Base-by-base conservation (phyloP, 2,113 vertebrate genomes). In the Salvelinus alpinus region DNA sequence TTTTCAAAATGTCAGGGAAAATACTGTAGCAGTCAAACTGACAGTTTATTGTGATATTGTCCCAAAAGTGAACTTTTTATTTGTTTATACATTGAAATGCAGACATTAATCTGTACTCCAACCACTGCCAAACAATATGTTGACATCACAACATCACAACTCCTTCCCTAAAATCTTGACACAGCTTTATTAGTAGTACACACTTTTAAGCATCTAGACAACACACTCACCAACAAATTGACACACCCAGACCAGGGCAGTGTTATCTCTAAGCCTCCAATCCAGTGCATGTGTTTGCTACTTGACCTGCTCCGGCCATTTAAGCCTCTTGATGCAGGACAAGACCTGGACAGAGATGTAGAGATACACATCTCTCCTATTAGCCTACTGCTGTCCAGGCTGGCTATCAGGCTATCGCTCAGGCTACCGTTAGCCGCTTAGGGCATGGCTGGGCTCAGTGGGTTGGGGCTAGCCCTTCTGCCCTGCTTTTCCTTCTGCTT, bases 351-450 rank as follows among this genome's bases (percentile, higher is more conserved):
- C 48, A 54, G 51, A 54, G 48, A 54, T 54, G 73, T 27, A 68
- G 47, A 73, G 83, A 88, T 85, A 74, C 9, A n/a, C 3, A 84
- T 84, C 82, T 86, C 76, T 72, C 70, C 69, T 20, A 31, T 80
- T 84, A 75, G 59, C 59, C 59, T 62, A 54, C 16, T 54, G 13
- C 51, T 54, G 51, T 20, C 72, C 62, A 60, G 78, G 51, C 51
- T 54, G 51, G 51, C 13, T 54, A 11, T 65, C 67, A 65, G 78
- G 51, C 64, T 72, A 59, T 18, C 8, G 29, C 54, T 68, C 65
- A 44, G n/a, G 68, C 69, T 75, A 78, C 68, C 48, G 11, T 62
- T 38, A 72, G 77, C 47, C 27, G 20, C 24, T 48, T 54, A 18
- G 51, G 51, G 51, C 51, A 1, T 54, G 51, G 51, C 16, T 54